phyloP scores from a whole-genome alignment of 2,797 vertebrate species.

The Trichosurus vulpecula region DNA sequence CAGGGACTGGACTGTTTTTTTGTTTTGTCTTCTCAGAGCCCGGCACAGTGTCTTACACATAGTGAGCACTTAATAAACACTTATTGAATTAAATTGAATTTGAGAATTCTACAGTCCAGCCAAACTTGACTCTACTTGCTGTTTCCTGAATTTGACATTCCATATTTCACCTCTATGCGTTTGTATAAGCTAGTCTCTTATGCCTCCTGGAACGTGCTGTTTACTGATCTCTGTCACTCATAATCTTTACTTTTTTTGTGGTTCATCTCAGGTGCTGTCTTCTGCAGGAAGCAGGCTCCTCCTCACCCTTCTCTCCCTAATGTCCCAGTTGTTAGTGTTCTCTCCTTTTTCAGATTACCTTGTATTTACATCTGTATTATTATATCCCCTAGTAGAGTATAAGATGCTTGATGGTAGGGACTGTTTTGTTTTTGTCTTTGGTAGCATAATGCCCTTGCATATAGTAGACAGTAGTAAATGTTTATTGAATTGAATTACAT shows the following conservation, averaged over 20 bases:
- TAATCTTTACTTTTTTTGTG: neutral
- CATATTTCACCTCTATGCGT: neutral
- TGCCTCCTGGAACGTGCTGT: neutral
- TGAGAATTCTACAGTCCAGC: neutral
- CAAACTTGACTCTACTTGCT: neutral
- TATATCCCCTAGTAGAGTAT: neutral
- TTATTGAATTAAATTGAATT: neutral
- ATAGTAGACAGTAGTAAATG: neutral
- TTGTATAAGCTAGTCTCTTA: neutral
- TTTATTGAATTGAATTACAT: neutral
- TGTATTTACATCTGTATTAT: neutral
- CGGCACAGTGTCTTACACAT: neutral
- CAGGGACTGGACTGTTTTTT: neutral
- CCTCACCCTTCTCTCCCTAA: neutral
- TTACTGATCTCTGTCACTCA: neutral
- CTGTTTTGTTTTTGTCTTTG: neutral
- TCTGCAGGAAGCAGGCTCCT: neutral
- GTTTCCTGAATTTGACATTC: neutral
- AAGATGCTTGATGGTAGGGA: neutral
- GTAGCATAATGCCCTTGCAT: neutral
- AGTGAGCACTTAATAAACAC: neutral
- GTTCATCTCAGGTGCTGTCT: neutral
- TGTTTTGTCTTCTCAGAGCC: neutral
- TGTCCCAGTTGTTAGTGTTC: neutral
- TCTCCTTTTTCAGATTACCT: neutral